These are phyloP conservation scores for Oncorhynchus gorbuscha DNA, from an alignment of 2,113 vertebrate species.

Conservation along the genomic window DNA sequence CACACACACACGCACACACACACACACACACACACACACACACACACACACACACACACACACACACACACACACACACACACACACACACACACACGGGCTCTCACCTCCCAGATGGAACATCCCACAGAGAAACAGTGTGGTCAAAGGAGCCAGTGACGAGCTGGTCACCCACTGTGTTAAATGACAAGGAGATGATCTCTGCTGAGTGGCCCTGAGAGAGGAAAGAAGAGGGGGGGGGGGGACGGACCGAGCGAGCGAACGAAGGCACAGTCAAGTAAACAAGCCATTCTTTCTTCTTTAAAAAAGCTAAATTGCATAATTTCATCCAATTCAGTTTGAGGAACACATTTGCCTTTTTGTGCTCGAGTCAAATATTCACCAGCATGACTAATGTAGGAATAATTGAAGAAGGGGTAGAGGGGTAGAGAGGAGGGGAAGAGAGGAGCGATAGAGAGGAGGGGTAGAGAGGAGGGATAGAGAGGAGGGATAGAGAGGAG, in stretches of 20 bases:
- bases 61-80: constrained; percentile 5
- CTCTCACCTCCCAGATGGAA: constrained; percentile 50
- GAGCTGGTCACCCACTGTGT: too few relatives aligned
- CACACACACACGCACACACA: background rate
- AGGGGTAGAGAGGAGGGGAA: too few relatives aligned
- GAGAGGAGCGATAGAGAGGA: too few relatives aligned
- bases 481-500: too few relatives aligned
- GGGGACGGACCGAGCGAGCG: background rate
- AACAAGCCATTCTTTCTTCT: background rate
- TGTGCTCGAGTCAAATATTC: constrained; percentile 1
- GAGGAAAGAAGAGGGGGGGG: background rate
- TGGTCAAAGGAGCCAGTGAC: too few relatives aligned
- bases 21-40: background rate
- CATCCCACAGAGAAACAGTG: constrained; percentile 87
- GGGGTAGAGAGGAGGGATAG: too few relatives aligned
- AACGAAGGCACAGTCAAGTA: background rate
- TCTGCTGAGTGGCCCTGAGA: constrained; percentile 83
- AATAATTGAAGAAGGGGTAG: background rate
- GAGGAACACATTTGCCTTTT: background rate
- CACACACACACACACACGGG: background rate
- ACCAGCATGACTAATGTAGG: too few relatives aligned
- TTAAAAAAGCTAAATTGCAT: constrained; percentile 12
- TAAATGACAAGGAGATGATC: too few relatives aligned
- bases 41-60: constrained; percentile 1
- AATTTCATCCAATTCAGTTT: constrained; percentile 9